Percentiles rank a stretch among this genome's conserved stretches.
phyloP scores from a whole-genome alignment of 2,888 invertebrate species.

The Drosophila diplacantha region DNA sequence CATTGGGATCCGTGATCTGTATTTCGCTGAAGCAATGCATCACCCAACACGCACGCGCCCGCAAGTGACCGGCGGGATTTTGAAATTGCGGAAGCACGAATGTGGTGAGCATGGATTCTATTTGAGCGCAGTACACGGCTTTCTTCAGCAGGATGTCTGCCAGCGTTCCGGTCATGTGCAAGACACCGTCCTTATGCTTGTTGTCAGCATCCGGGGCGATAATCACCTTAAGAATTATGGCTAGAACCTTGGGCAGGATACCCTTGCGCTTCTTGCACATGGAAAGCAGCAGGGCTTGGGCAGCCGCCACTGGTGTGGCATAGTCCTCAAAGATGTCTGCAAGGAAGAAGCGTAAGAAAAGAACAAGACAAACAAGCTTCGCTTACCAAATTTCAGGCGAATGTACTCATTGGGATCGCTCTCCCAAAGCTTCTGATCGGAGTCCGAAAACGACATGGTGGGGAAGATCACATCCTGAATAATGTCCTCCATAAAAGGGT shows the following conservation, averaged over 20 bases:
- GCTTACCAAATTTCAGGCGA: constrained; percentile 92
- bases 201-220: constrained; percentile 83
- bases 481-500: constrained; percentile 95
- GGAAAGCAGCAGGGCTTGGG: constrained; percentile 91
- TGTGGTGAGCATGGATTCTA: constrained; percentile 92
- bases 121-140: constrained; percentile 93
- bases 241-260: constrained; percentile 94
- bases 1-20: constrained; percentile 88
- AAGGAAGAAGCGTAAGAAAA: background rate
- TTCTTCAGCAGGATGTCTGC: constrained; percentile 94
- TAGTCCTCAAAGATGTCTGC: constrained; percentile 97
- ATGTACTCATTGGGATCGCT: constrained; percentile 98
- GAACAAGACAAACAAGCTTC: background rate
- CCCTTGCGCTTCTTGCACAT: constrained; percentile 96
- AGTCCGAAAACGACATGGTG: constrained; percentile 94
- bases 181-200: constrained; percentile 95
- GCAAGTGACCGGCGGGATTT: constrained; percentile 87
- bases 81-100: constrained; percentile 96
- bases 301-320: constrained; percentile 95
- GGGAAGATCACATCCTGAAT: constrained; percentile 97
- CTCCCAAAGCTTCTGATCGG: constrained; percentile 97
- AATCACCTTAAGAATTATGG: constrained; percentile 88
- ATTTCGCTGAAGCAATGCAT: constrained; percentile 93
- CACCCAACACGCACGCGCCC: constrained; percentile 97
- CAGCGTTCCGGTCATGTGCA: constrained; percentile 97